These are phyloP conservation scores for Psylliodes chrysocephalus DNA, from an alignment of 2,888 invertebrate genomes.

Conservation along the genomic window DNA sequence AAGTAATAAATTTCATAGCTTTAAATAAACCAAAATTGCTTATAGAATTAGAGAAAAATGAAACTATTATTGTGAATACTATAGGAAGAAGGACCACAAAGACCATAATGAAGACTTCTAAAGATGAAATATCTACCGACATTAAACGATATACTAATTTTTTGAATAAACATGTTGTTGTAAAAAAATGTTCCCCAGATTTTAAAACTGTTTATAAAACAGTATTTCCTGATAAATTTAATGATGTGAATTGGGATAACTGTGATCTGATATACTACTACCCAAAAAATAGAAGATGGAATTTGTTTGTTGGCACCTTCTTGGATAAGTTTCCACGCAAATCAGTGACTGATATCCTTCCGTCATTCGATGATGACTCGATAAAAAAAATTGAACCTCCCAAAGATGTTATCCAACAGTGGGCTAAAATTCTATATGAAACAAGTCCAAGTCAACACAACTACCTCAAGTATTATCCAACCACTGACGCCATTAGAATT, in stretches of 20 bases:
- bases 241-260: not conserved
- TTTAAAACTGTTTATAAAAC: conserved; percentile 34
- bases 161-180: conserved; percentile 34
- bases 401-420: conserved; percentile 34
- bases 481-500: conserved; percentile 39
- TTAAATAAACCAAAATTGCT: conserved; percentile 41
- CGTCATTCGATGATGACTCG: not conserved
- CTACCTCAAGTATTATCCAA: conserved; percentile 39
- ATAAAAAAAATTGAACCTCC: conserved; percentile 41
- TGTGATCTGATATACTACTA: conserved; percentile 32
- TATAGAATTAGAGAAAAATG: conserved; percentile 32
- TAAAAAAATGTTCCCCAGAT: conserved; percentile 34
- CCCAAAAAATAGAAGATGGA: conserved; percentile 41
- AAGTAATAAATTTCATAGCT: conserved; percentile 37
- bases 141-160: conserved; percentile 21
- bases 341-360: conserved; percentile 20
- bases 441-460: conserved; percentile 26
- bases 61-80: not conserved
- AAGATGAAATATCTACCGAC: conserved; percentile 36
- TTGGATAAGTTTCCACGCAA: conserved; percentile 29
- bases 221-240: conserved; percentile 34
- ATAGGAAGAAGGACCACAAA: conserved; percentile 43
- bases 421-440: conserved; percentile 41
- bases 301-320: conserved; percentile 37
- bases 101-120: conserved; percentile 30